Evolutionary conservation across 2,113 vertebrate genomes (phyloP).

Genomic region (Pseudopodoces humilis): DNA sequence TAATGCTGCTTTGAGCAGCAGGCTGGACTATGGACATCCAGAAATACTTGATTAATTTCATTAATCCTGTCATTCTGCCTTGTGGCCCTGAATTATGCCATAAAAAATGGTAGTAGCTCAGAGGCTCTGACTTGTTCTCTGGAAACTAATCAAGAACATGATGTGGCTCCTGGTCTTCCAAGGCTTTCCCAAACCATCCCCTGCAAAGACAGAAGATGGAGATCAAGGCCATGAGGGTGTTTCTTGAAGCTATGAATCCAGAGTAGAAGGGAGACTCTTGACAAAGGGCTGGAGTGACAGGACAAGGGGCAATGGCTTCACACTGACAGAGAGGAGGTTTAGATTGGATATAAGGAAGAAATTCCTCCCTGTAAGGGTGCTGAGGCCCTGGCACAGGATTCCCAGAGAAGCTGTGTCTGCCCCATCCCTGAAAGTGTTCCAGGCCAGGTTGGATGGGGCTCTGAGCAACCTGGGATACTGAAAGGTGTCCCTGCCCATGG

Average conservation of each 20-base stretch:
- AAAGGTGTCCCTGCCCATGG: not conserved
- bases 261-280: not conserved
- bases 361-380: rapidly evolving
- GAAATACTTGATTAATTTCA: not conserved
- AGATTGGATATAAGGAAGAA: rapidly evolving
- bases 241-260: not conserved
- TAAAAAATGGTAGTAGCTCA: not conserved
- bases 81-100: not conserved
- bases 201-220: not conserved
- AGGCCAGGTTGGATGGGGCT: not conserved
- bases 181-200: not conserved
- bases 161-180: not conserved
- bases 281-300: not conserved
- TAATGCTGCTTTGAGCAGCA: not conserved
- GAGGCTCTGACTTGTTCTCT: not conserved
- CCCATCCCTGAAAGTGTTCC: rapidly evolving
- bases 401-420: not conserved
- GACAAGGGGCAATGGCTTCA: not conserved
- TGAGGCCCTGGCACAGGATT: rapidly evolving
- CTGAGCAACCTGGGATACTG: rapidly evolving
- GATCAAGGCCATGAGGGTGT: not conserved
- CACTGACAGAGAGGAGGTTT: rapidly evolving
- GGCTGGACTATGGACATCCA: not conserved
- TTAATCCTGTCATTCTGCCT: not conserved
- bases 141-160: not conserved